Evolutionary conservation across 2,113 vertebrate genomes (phyloP), one percentile per base, ranked within the genome.

Genomic region (Oplegnathus fasciatus): DNA sequence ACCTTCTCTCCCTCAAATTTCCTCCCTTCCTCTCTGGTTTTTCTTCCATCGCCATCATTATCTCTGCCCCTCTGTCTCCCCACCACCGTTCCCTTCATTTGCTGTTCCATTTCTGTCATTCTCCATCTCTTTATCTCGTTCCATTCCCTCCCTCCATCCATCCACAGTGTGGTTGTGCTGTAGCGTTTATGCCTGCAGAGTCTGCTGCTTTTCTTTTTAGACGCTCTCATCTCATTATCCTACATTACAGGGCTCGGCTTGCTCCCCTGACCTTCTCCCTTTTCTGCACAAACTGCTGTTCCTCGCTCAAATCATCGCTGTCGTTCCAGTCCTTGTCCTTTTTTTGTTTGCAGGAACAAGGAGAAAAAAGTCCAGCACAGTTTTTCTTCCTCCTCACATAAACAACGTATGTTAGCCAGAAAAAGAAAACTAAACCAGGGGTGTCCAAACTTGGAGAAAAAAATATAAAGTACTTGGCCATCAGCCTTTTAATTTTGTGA

Each of bases 191-290:
- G 68, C 75, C 28, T 58, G 82, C 76, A 78, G 78, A 85, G 67
- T 64, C 68, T 75, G 82, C 75, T 67, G 44, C 77, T 68, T 75
- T 70, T 57, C 72, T 78, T 60, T 6, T 82, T 1, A 46, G 74
- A 79, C 3, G 13, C 64, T 74, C 73, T 85, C 83, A 34, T 85
- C 81, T 91, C 80, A 76, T 93, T 89, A 88, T 89, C 66, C 64
- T 58, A 76, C 75, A 80, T 85, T 80, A 84, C 75, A 75, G 68
- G 52, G 44, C 42, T 84, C n/a, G 26, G 22, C 18, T 86, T 60
- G 55, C 70, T 82, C n/a, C 73, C 26, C 40, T 77, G 82, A 91
- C 71, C 86, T 72, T 75, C 86, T 83, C 44, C 54, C 66, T 62
- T 72, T 74, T 28, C 67, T 37, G 26, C n/a, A 15, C 73, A 83